These are phyloP conservation scores for Apogon talboti DNA, from an alignment of 2,797 vertebrate genomes.

Conservation along the genomic window DNA sequence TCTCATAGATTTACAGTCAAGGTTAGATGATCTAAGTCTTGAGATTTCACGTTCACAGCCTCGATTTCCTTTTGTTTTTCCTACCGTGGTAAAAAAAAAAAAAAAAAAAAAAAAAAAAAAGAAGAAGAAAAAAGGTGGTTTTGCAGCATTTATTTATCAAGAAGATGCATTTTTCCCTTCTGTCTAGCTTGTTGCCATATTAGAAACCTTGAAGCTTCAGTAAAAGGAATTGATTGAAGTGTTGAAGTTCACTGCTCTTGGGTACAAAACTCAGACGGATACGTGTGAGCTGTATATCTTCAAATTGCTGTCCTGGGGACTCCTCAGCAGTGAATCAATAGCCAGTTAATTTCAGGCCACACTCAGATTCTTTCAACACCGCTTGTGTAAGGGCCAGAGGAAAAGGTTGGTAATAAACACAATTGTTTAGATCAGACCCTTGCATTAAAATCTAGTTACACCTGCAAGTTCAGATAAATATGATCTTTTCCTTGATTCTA, in stretches of 20 bases:
- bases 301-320: conserved; percentile 64
- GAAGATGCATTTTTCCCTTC: conserved; percentile 34
- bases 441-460: conserved; percentile 1
- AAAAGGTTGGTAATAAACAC: background rate
- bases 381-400: conserved; percentile 12
- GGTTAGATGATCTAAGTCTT: background rate
- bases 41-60: background rate
- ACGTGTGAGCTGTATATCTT: conserved; percentile 63
- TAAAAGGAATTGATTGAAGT: conserved; percentile 61
- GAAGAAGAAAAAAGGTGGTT: background rate
- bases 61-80: conserved; percentile 4
- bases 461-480: conserved; percentile 9
- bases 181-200: conserved; percentile 49
- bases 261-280: conserved; percentile 43
- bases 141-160: conserved; percentile 39
- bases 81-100: conserved; percentile 2
- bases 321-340: conserved; percentile 59
- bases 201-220: conserved; percentile 50
- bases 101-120: too few relatives aligned
- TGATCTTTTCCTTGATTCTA: background rate
- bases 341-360: conserved; percentile 50
- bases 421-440: background rate
- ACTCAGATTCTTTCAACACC: conserved; percentile 33
- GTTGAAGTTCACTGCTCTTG: conserved; percentile 61
- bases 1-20: background rate